These are phyloP conservation scores for Cavia porcellus DNA, from an alignment of 2,113 vertebrate genomes.

Conservation along the genomic window DNA sequence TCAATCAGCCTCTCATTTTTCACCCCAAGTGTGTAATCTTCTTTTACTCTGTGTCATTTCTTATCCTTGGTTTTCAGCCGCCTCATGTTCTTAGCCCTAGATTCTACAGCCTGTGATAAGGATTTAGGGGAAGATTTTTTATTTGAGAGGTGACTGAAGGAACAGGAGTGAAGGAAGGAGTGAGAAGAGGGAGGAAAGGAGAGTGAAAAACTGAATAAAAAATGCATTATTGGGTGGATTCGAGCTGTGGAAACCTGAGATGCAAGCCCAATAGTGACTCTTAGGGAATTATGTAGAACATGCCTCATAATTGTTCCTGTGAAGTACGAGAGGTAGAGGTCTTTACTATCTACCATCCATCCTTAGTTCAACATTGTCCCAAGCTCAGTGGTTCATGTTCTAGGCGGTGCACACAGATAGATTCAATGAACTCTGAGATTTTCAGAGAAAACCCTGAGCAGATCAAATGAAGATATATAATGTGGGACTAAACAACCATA, in stretches of 20 bases:
- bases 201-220: background rate
- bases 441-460: background rate
- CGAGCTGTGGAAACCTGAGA: background rate
- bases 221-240: background rate
- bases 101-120: background rate
- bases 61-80: background rate
- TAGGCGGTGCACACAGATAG: background rate
- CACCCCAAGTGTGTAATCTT: background rate
- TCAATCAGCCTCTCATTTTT: background rate
- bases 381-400: background rate
- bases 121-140: background rate
- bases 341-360: background rate
- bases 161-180: background rate
- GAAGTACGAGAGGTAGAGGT: no score
- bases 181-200: background rate
- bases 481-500: background rate
- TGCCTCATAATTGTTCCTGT: background rate
- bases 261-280: background rate
- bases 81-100: background rate
- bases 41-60: constrained; percentile 28
- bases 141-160: background rate
- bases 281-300: background rate
- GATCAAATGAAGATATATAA: background rate
- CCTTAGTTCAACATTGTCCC: background rate
- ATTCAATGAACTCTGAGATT: background rate